A percentile compares a stretch with the other conserved stretches of the same genome.
Evolutionary conservation across 2,113 vertebrate species (phyloP).

Genomic region (Todiramphus chloris): DNA sequence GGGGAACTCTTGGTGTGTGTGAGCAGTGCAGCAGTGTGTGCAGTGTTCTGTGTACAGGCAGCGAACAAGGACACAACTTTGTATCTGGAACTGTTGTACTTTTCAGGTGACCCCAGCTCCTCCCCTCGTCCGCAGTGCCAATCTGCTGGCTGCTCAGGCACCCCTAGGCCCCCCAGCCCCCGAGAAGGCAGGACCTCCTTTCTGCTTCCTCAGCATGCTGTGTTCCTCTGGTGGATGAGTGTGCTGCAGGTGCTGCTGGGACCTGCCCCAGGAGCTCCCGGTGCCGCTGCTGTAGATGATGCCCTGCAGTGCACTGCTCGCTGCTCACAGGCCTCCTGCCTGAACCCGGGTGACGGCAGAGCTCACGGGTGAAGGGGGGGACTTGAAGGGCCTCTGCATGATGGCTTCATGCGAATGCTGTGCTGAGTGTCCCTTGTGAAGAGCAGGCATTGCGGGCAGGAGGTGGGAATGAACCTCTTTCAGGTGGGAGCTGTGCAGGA

Average conservation of each 20-base stretch:
- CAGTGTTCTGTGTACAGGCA: background rate
- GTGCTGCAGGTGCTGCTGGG: background rate
- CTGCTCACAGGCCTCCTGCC: background rate
- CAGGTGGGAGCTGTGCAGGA: background rate
- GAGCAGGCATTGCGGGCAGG: background rate
- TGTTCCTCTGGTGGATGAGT: background rate
- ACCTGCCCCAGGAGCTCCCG: background rate
- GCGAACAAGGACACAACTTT: background rate
- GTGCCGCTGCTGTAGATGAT: background rate
- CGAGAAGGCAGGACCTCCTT: constrained; percentile 52
- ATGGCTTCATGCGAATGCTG: background rate
- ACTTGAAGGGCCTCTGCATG: background rate
- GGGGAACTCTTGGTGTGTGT: rapidly evolving
- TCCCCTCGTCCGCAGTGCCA: background rate
- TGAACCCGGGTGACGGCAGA: background rate
- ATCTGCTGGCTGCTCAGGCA: background rate
- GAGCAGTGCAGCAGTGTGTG: background rate
- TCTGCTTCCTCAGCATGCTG: background rate
- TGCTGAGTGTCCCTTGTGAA: background rate
- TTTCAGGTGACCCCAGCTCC: constrained; percentile 29
- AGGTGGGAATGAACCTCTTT: background rate
- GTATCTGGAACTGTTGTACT: background rate
- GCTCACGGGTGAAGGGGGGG: background rate
- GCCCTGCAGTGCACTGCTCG: background rate
- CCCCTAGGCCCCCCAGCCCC: background rate